Conservation (phyloP, 2,797 vertebrate species). For the Gymnothorax javanicus region DNA sequence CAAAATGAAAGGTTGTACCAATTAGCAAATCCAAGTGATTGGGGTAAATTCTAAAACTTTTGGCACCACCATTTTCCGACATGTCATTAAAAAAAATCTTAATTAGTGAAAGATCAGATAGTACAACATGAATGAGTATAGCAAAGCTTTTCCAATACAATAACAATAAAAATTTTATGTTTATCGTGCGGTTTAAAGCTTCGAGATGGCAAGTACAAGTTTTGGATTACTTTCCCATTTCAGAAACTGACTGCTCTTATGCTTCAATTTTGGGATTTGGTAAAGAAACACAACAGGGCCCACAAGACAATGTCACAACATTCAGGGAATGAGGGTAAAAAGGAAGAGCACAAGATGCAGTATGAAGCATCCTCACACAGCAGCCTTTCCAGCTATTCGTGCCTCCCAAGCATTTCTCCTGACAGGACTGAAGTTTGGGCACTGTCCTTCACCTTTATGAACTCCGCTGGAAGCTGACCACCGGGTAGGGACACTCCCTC, state of each 20-base stretch:
- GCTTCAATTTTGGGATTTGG: not conserved
- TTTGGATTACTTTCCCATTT: not conserved
- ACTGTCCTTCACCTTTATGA: conserved; percentile 84
- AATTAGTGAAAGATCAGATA: not conserved
- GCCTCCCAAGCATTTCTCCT: not conserved
- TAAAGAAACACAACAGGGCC: not conserved
- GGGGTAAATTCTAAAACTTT: not conserved
- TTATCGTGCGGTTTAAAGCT: not conserved
- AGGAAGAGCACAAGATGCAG: not conserved
- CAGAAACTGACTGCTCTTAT: not conserved
- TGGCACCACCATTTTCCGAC: not conserved
- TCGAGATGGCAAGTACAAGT: not conserved
- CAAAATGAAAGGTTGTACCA: not conserved
- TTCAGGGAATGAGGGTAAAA: not conserved
- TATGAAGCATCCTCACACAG: not conserved
- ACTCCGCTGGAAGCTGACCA: conserved; percentile 86
- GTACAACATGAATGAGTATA: not conserved
- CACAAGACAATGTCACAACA: not conserved
- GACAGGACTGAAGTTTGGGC: not conserved
- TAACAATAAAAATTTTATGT: not conserved
- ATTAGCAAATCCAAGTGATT: not conserved
- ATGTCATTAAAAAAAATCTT: not conserved
- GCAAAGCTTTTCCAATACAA: not conserved
- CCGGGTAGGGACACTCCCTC: conserved; percentile 75
- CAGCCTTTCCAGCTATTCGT: not conserved